These are phyloP conservation scores for Ennomos erosarius DNA, from an alignment of 2,888 invertebrate species.

Conservation along the genomic window DNA sequence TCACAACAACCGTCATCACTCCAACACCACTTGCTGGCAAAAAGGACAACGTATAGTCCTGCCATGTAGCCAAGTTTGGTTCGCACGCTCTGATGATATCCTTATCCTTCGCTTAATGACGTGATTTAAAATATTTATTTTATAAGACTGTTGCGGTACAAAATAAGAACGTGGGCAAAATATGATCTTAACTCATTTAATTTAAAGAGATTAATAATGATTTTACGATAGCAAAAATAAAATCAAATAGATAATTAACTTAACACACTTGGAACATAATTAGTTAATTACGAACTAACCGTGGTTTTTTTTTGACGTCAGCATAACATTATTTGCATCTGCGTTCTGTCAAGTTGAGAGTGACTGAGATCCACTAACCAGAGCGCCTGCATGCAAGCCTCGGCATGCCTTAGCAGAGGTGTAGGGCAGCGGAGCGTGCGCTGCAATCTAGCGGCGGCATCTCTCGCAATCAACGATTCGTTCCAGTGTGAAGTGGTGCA, in stretches of 20 bases:
- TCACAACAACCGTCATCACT: slow-evolving; percentile 83
- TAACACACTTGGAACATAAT: no score
- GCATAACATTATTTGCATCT: no score
- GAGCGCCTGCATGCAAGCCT: slow-evolving; percentile 1
- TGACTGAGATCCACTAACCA: not conserved
- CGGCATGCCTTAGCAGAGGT: no score
- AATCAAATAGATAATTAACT: no score
- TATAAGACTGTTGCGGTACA: no score
- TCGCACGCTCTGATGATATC: slow-evolving; percentile 53
- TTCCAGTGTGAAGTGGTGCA: slow-evolving; percentile 61
- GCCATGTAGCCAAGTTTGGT: slow-evolving; percentile 37
- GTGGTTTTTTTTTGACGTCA: no score
- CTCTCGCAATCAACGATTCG: slow-evolving; percentile 83
- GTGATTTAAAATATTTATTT: no score
- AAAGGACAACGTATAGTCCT: slow-evolving; percentile 43
- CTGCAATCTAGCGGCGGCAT: slow-evolving; percentile 77
- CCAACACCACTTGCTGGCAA: slow-evolving; percentile 51
- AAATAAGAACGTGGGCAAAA: no score
- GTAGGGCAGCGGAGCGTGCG: slow-evolving; percentile 61
- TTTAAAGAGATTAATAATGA: no score
- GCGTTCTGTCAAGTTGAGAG: not conserved
- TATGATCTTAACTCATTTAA: no score
- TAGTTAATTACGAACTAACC: no score
- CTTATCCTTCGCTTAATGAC: slow-evolving; percentile 57
- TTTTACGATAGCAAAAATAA: no score